Evolutionary conservation across 2,888 invertebrate species (phyloP), one percentile per base, ranked within the genome.

Genomic region (Mongoloraphidia duomilia): DNA sequence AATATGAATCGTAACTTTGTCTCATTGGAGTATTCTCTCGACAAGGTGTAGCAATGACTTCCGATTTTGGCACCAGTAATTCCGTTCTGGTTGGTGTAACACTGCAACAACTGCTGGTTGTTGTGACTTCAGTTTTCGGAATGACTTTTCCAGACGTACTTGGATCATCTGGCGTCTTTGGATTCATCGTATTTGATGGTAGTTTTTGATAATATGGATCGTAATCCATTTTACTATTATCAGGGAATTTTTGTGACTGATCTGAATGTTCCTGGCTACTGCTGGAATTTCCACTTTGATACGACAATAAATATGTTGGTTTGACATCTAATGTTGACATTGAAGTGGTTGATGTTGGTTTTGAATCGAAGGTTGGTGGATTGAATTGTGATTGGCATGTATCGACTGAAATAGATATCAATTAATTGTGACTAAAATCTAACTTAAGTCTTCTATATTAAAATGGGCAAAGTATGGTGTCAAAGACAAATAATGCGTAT

Each of bases 51-150:
- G 58, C 52, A 34, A 67, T 53, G 11, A 64, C 70, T 68, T 83
- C 83, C 35, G 80, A 74, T 71, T 84, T 84, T 11, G 82, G 81
- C 55, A 82, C 77, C 57, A 82, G 68, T 61, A 82, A 70, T 63
- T 70, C 63, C 61, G 67, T 63, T 70, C 71, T 57, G 68, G 67
- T 61, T 71, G 71, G 65, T 71, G 71, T 50, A 17, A 63, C 62
- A 55, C 61, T 70, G 61, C 74, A 74, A 53, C 66, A 69, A 58
- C 66, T 70, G 49, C 63, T 66, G 44, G 64, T 63, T 17, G 65
- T 63, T 37, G 65, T 62, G 9, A 63, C 59, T 58, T 69, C 66
- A 2, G 72, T 72, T 61, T 76, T 76, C 6, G 77, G 72, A 10
- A 74, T 67, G 58, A 77, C 76, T 58, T 74, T 68, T 10, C 63